Percentiles rank a stretch among this genome's conserved stretches.
Conservation (phyloP, 1,140 invertebrate species). For the Diachasmimorpha longicaudata region DNA sequence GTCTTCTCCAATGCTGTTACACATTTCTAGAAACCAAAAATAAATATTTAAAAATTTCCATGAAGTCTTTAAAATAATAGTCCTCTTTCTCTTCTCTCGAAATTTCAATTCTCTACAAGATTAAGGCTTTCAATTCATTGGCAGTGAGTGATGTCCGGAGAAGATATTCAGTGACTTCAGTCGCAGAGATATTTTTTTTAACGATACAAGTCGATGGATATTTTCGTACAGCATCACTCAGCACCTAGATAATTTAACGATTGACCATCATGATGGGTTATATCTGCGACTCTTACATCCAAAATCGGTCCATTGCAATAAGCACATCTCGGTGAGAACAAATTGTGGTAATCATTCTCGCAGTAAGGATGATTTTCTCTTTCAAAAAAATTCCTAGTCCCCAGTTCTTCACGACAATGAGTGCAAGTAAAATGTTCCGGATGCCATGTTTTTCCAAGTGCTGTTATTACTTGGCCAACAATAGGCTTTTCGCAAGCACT, state of each 20-base stretch:
- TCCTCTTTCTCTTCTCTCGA: background rate
- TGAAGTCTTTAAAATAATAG: background rate
- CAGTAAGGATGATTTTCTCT: slow-evolving; percentile 96
- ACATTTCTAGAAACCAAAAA: slow-evolving; percentile 86
- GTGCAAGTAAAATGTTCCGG: slow-evolving; percentile 98
- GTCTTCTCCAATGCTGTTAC: slow-evolving; percentile 97
- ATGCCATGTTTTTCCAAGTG: slow-evolving; percentile 98
- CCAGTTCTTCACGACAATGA: slow-evolving; percentile 95
- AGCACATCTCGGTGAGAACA: slow-evolving; percentile 97
- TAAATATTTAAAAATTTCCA: slow-evolving; percentile 29
- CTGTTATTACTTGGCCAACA: slow-evolving; percentile 96
- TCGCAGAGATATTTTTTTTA: too few relatives aligned
- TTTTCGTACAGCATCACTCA: too few relatives aligned
- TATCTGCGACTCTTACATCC: slow-evolving; percentile 75
- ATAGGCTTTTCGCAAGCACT: slow-evolving; percentile 97
- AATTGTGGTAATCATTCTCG: slow-evolving; percentile 96
- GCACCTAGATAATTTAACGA: too few relatives aligned
- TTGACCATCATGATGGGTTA: background rate
- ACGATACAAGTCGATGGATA: too few relatives aligned
- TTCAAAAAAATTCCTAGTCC: slow-evolving; percentile 98
- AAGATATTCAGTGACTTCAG: too few relatives aligned
- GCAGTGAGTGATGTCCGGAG: background rate
- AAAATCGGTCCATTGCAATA: slow-evolving; percentile 98
- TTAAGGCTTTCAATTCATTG: too few relatives aligned
- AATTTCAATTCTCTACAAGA: background rate